Evolutionary conservation across 2,797 vertebrate genomes (phyloP), one percentile per base, ranked within the genome.

Genomic region (Etheostoma nigrum): DNA sequence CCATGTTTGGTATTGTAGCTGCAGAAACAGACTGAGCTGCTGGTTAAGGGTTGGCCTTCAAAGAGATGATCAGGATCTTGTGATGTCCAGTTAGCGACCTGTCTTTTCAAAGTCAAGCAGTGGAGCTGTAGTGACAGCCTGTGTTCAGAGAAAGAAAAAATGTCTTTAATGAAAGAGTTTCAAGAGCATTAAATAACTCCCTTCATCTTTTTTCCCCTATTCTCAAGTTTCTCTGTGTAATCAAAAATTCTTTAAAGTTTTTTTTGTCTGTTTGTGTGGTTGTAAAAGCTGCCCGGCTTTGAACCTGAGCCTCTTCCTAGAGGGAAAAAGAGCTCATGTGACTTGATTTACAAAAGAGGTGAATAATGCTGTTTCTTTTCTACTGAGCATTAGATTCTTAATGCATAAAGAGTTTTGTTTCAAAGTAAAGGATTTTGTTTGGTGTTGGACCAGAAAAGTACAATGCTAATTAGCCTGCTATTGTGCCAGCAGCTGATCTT

Each of bases 321-420:
- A 60, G 7, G 14, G 14, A 78, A 42, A 71, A 72, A 52, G 63
- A 70, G 61, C 61, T 80, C 25, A 48, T 61, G 64, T 52, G 52
- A 44, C 82, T 74, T 68, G 64, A 78, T 71, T 76, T 49, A 30
- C 42, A 62, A 33, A 67, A 64, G 42, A 53, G 23, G 15, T 44
- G 33, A 79, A 42, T 49, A 14, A 8, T 48, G 7, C 57, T 11
- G 52, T 45, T 23, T 61, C 61, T 59, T 45, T 65, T 18, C 19
- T 79, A 10, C 68, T 77, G 33, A 76, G 57, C 36, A 7, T 60
- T 16, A 51, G 16, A 47, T 40, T 52, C 51, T 71, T 48, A 36
- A 0, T 33, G 33, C 57, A 68, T 33, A n/a, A 51, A 81, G 30
- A 51, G 2, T 30, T 19, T 33, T 64, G 2, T 5, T 15, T 13